Conservation (phyloP, 2,888 invertebrate genomes). For the Cheilosia pagana region DNA sequence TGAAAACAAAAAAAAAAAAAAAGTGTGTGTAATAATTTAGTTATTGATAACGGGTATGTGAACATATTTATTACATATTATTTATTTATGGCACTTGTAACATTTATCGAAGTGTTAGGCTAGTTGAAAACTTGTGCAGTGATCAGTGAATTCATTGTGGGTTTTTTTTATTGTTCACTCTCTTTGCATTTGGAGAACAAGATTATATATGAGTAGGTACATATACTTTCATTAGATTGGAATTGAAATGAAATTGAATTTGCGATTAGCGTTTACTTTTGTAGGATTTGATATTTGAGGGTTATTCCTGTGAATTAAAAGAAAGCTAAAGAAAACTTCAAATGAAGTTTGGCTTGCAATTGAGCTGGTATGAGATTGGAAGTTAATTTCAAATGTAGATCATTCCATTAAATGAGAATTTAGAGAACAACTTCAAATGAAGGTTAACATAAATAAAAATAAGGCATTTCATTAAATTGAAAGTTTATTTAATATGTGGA, state of each 20-base stretch:
- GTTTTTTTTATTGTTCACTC: neutral
- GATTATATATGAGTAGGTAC: neutral
- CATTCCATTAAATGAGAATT: conserved; percentile 27
- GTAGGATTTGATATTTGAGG: neutral
- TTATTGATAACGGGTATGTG: neutral
- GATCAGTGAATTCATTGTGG: neutral
- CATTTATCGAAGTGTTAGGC: neutral
- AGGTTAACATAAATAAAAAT: neutral
- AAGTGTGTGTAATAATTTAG: neutral
- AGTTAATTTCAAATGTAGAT: neutral
- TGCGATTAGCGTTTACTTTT: neutral
- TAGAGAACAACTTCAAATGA: neutral
- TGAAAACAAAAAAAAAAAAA: neutral
- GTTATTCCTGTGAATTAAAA: neutral
- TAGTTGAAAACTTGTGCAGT: conserved; percentile 1
- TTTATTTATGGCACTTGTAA: neutral
- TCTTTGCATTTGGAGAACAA: neutral
- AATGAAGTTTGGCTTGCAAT: neutral
- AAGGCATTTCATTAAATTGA: conserved; percentile 22
- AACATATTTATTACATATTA: too few species aligned
- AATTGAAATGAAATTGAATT: neutral
- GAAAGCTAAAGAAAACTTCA: neutral
- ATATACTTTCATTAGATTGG: neutral
- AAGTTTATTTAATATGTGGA: conserved; percentile 5
- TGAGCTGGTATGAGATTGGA: neutral